A percentile compares a stretch with the other conserved stretches of the same genome.
Evolutionary conservation across 2,113 vertebrate genomes (phyloP).

Genomic region (Brachirus orientalis): DNA sequence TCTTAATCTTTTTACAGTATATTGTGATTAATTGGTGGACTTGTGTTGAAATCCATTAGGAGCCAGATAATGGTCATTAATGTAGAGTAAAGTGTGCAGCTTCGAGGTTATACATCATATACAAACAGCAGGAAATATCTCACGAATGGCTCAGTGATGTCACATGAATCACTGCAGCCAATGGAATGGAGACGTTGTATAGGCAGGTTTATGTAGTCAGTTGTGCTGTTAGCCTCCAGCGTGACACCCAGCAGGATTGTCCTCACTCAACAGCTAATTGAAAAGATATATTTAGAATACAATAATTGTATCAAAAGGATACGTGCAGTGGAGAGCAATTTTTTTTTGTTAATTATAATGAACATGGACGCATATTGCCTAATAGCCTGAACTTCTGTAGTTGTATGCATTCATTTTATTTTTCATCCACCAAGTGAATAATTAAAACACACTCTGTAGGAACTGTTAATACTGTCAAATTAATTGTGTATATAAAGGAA

Average conservation of each 20-base stretch:
- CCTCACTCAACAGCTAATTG: slow-evolving; percentile 69
- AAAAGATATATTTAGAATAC: slow-evolving; percentile 61
- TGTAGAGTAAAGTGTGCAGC: slow-evolving; percentile 48
- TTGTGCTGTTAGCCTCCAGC: slow-evolving; percentile 70
- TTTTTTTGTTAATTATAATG: slow-evolving; percentile 49
- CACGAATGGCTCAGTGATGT: slow-evolving; percentile 47
- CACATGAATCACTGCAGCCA: slow-evolving; percentile 71
- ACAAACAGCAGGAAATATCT: slow-evolving; percentile 59
- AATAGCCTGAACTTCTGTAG: slow-evolving; percentile 17
- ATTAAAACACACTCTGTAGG: slow-evolving; percentile 5
- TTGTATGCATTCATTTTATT: slow-evolving; percentile 18
- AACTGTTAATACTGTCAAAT: neutral
- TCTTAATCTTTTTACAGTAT: slow-evolving; percentile 54
- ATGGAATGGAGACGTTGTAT: slow-evolving; percentile 68
- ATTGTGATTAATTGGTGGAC: slow-evolving; percentile 68
- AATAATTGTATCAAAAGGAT: slow-evolving; percentile 53
- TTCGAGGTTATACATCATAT: slow-evolving; percentile 47
- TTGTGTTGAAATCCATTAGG: slow-evolving; percentile 55
- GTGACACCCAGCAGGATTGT: slow-evolving; percentile 59
- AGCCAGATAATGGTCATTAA: slow-evolving; percentile 54
- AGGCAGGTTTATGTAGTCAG: slow-evolving; percentile 65
- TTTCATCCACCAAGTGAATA: slow-evolving; percentile 17
- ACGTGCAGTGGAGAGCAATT: slow-evolving; percentile 23
- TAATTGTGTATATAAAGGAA: slow-evolving; percentile 24
- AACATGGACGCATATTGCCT: slow-evolving; percentile 19